Base-by-base conservation (phyloP, 1,140 invertebrate species). In the Trypoxylus dichotomus region DNA sequence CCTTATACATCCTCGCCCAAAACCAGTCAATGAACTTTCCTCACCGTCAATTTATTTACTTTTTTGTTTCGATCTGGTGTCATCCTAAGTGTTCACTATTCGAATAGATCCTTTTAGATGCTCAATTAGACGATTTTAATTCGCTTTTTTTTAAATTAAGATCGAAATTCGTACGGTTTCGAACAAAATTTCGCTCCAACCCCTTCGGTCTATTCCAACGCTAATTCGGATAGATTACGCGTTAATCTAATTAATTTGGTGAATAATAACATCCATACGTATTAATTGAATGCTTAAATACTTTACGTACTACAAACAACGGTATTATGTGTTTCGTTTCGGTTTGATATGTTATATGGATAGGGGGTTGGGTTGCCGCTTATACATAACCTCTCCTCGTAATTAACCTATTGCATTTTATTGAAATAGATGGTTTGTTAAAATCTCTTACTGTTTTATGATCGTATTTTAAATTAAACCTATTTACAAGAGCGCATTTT, bases 1-100 rank as follows among this genome's bases (percentile, higher is more conserved):
- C 60, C 11, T 42, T 29, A 10, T 21, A 24, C 72, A 74, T 43
- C 72, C 72, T 74, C 72, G 72, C 72, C 72, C 72, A 15, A 74
- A 21, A 41, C 15, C 72, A 74, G 72, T 74, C 72, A 74, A 74
- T 74, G 72, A 74, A 74, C 72, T 74, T n/a, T n/a, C n/a, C 72
- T 15, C 15, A 54, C 41, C 72, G 32, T 15, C 72, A 68, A 68
- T 68, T 29, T 68, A 68, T 68, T 68, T 68, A 68, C 60, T 68
- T 68, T 68, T 68, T 68, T 24, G 24, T 68, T 68, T 68, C 60
- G 19, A 24, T 24, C 27, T 13, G 19, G 19, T 68, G 21, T 68
- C 60, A 15, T 27, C 60, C 60, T 15, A 29, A 19, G 6, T 3
- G 27, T 58, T 13, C 15, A 5, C 15, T 6, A 5, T 58, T 58